Base-by-base conservation (phyloP, 2,888 invertebrate species). In the Melanchra persicariae region DNA sequence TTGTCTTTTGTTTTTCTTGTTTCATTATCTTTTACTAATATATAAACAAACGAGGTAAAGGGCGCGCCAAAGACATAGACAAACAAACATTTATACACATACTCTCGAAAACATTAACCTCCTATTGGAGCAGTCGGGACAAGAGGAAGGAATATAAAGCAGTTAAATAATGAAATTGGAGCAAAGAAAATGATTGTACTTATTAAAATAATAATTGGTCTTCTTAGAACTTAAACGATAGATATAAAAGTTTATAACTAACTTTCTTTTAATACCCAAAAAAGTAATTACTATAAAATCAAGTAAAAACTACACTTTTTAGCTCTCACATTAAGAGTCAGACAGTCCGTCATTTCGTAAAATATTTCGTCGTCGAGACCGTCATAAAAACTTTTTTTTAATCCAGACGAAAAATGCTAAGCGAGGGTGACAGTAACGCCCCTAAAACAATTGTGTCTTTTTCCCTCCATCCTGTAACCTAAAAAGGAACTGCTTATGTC, bases 401-500 rank as follows among this genome's bases (percentile, higher is more conserved):
- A 72, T 45, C 19, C 51, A 57, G 66, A 58, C 62, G 34, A 58
- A 67, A 74, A 77, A 73, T 70, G 60, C 69, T 72, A 77, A 74
- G 49, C 51, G 37, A 74, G 51, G 71, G n/a, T 5, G 51, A 62
- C 40, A 52, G 52, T 24, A 62, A 60, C 59, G 59, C 61, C 75
- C 74, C 62, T 12, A 54, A 74, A 83, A 75, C 77, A 70, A 82
- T 83, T 70, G 77, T 71, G 49, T 71, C 58, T 73, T 62, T 67
- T 70, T 49, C 62, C 47, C 34, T 60, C 59, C 63, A 57, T 49
- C 49, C 37, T 73, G 51, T 63, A 65, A 64, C 67, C 76, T 66
- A 72, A 79, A 80, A 81, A 68, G 59, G 62, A 77, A 63, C 66
- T 70, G 81, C 24, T 71, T 58, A 40, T 79, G 77, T 70, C 85